phyloP scores from a whole-genome alignment of 2,797 vertebrate species.

The Xenentodon cancila region DNA sequence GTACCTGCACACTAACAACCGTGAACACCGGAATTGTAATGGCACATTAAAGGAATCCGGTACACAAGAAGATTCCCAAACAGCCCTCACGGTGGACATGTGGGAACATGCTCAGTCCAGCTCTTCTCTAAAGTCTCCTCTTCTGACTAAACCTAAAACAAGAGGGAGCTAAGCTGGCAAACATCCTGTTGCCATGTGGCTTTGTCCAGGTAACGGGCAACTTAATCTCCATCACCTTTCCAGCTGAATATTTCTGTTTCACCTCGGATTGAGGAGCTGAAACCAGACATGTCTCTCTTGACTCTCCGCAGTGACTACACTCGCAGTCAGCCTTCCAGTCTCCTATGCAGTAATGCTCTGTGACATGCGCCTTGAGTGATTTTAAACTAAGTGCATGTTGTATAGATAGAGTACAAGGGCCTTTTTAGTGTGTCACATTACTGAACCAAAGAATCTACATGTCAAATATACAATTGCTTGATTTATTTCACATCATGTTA shows the following conservation, averaged over 20 bases:
- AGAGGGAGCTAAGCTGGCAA: slow-evolving; percentile 31
- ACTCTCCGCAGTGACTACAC: slow-evolving; percentile 51
- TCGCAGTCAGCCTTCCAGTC: slow-evolving; percentile 50
- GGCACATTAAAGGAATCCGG: too few relatives aligned
- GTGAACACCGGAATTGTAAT: too few relatives aligned
- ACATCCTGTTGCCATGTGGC: slow-evolving; percentile 42
- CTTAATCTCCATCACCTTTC: slow-evolving; percentile 38
- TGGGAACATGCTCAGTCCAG: slow-evolving; percentile 65
- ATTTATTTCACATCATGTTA: slow-evolving; percentile 29
- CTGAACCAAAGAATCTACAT: slow-evolving; percentile 19
- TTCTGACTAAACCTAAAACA: slow-evolving; percentile 40
- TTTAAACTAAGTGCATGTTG: slow-evolving; percentile 39
- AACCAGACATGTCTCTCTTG: slow-evolving; percentile 48
- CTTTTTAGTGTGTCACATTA: slow-evolving; percentile 11
- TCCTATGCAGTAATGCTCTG: slow-evolving; percentile 33
- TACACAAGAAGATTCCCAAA: slow-evolving; percentile 16
- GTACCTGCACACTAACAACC: too few relatives aligned
- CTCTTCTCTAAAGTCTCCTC: slow-evolving; percentile 49
- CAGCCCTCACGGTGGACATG: slow-evolving; percentile 56
- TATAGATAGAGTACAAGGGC: slow-evolving; percentile 12
- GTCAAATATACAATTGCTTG: slow-evolving; percentile 35
- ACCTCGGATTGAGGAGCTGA: slow-evolving; percentile 40
- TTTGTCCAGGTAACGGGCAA: slow-evolving; percentile 49
- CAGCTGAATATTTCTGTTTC: slow-evolving; percentile 51
- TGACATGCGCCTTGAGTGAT: slow-evolving; percentile 33